Conservation (phyloP, 1,140 invertebrate genomes). For the Papilio xuthus region DNA sequence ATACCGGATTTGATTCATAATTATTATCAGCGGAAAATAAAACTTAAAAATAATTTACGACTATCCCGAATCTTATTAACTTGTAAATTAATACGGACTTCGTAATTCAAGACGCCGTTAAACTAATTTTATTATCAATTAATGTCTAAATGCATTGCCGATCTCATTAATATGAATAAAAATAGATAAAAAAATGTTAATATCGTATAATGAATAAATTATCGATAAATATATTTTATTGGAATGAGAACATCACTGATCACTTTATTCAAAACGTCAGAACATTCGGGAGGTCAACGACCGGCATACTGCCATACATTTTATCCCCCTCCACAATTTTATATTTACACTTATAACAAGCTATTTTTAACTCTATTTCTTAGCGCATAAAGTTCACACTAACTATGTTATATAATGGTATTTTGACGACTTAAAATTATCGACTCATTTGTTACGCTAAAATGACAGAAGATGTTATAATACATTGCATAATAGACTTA, state of each 20-base stretch:
- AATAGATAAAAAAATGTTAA: neutral
- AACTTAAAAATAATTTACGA: neutral
- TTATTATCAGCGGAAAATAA: neutral
- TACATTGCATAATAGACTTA: slow-evolving; percentile 35
- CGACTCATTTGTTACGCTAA: slow-evolving; percentile 22
- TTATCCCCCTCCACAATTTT: slow-evolving; percentile 40
- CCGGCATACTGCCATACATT: slow-evolving; percentile 72
- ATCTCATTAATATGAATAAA: slow-evolving; percentile 4
- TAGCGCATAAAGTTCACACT: slow-evolving; percentile 20
- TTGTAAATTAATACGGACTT: neutral
- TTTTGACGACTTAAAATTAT: slow-evolving; percentile 28
- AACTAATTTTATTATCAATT: slow-evolving; percentile 23
- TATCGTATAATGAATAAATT: neutral
- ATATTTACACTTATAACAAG: slow-evolving; percentile 4
- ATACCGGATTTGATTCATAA: neutral
- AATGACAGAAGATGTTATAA: slow-evolving; percentile 32
- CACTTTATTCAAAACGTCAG: slow-evolving; percentile 61
- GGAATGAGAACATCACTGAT: slow-evolving; percentile 50
- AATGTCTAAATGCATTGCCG: neutral
- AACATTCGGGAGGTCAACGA: slow-evolving; percentile 65
- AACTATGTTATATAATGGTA: neutral
- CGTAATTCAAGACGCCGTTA: neutral
- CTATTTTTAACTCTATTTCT: slow-evolving; percentile 36
- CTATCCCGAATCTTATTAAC: neutral
- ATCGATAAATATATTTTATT: slow-evolving; percentile 37